Evolutionary conservation across 92 coral and sea anemone genomes (phyloP).

Genomic region (Virgularia gustaviana): DNA sequence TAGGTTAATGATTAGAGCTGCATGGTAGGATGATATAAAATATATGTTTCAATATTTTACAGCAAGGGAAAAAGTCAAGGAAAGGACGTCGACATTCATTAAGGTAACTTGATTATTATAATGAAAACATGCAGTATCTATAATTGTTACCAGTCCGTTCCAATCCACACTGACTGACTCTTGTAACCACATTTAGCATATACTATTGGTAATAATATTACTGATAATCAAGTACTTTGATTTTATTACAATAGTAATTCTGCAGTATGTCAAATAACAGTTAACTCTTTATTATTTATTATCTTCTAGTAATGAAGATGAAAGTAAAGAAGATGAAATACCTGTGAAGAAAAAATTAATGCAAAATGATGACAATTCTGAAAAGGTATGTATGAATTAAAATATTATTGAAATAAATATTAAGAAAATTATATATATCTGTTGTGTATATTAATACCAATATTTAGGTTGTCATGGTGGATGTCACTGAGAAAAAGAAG

Average conservation of each 20-base stretch:
- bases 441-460: neutral
- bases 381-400: conserved; percentile 60
- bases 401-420: neutral
- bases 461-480: conserved; percentile 72
- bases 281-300: no score
- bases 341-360: conserved; percentile 69
- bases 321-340: conserved; percentile 61
- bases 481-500: conserved; percentile 70
- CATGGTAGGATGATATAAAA: no score
- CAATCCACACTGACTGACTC: no score
- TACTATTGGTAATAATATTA: no score
- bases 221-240: no score
- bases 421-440: no score
- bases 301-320: conserved; percentile 79
- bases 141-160: no score
- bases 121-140: neutral
- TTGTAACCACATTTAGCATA: no score
- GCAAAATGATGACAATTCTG: conserved; percentile 78
- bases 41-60: no score
- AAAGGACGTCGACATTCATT: conserved; percentile 76
- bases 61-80: conserved; percentile 86
- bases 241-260: no score
- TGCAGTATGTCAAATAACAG: no score
- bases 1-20: no score
- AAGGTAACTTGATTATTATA: conserved; percentile 4